These are phyloP conservation scores for Oncorhynchus mykiss DNA, from an alignment of 2,113 vertebrate species.

Conservation along the genomic window DNA sequence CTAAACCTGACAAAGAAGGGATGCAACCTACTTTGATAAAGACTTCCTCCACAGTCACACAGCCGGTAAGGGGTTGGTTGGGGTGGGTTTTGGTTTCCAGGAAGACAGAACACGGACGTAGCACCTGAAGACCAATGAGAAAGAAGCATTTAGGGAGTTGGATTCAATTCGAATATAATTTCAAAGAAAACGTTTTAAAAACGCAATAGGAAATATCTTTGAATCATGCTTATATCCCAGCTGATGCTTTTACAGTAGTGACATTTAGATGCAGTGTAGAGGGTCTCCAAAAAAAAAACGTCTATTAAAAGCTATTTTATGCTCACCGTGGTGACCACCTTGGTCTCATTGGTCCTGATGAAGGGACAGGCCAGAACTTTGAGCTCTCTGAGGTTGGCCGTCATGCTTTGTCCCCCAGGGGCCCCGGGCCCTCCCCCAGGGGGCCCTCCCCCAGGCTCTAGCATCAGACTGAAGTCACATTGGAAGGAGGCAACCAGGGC, in stretches of 20 bases:
- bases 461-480: slow-evolving; percentile 78
- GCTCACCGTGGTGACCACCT: slow-evolving; percentile 84
- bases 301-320: no score
- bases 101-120: slow-evolving; percentile 85
- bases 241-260: no score
- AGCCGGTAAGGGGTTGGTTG: slow-evolving; percentile 77
- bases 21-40: slow-evolving; percentile 82
- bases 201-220: no score
- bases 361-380: slow-evolving; percentile 91
- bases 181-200: no score
- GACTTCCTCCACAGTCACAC: slow-evolving; percentile 82
- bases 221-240: no score
- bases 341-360: slow-evolving; percentile 75
- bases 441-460: slow-evolving; percentile 52
- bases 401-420: slow-evolving; percentile 74
- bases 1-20: neutral
- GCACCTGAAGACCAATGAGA: slow-evolving; percentile 71
- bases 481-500: slow-evolving; percentile 88
- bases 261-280: no score
- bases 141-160: neutral
- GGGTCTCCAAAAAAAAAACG: no score
- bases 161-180: no score
- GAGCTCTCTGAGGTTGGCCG: slow-evolving; percentile 81
- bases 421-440: slow-evolving; percentile 52
- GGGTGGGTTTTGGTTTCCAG: slow-evolving; percentile 77